Base-by-base conservation (phyloP, 1,140 invertebrate species). In the Aphaenogaster rudis region DNA sequence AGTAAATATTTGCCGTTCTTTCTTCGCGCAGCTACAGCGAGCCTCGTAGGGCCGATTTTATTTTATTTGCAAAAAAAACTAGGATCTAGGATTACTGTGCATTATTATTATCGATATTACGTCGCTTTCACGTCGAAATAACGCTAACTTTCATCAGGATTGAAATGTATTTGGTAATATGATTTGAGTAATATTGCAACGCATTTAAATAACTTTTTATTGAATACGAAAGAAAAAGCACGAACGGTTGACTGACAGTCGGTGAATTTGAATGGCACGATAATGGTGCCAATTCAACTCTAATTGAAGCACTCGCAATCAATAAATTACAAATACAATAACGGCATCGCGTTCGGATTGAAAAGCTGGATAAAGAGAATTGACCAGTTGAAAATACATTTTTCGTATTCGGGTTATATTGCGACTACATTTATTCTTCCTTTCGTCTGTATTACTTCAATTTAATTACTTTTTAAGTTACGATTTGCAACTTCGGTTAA, bases 401-500 rank as follows among this genome's bases (percentile, higher is more conserved):
- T 82, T 15, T 52, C 33, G n/a, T 59, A 59, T 59, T 36, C 33
- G 42, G 66, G 4, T n/a, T 33, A 4, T 33, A 15, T 48, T 36
- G 9, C 28, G 36, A 61, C 74, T 61, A 72, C 15, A 28, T 59
- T 80, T 67, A 17, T 39, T 17, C 21, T 21, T 61, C 11, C 11
- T 64, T 59, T 42, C 13, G 6, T 33, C 36, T 48, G 28, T 42
- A 21, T 13, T 13, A 28, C 28, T 74, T 28, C 42, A 54, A 82
- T 82, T 74, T 74, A 82, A 82, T 74, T 36, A 61, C 67, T 48
- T 61, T 72, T 82, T 61, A 74, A 82, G 39, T 74, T 61, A 50
- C 54, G 67, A 82, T 72, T 74, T 61, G 54, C 45, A 74, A 74
- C 28, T 82, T 59, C 21, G 21, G 52, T 71, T 81, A 81, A 82